Conservation (phyloP, 2,888 invertebrate genomes). For the Acleris emargana region DNA sequence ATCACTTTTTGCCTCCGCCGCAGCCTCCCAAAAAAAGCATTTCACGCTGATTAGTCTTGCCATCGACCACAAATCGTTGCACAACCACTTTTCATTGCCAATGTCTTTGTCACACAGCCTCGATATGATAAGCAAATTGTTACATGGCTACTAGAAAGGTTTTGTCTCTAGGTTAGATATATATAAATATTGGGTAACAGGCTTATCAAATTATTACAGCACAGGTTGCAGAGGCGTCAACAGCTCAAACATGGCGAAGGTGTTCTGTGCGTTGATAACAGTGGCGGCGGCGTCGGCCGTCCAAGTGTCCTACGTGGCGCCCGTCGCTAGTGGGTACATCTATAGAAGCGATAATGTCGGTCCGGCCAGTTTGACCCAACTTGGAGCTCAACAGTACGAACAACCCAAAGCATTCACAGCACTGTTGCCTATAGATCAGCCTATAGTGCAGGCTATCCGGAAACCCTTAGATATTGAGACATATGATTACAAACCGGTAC, state of each 20-base stretch:
- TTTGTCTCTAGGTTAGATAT: constrained; percentile 72
- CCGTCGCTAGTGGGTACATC: constrained; percentile 82
- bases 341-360: constrained; percentile 78
- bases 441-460: constrained; percentile 52
- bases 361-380: constrained; percentile 73
- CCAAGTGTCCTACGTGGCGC: constrained; percentile 70
- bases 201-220: constrained; percentile 73
- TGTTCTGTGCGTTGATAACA: constrained; percentile 57
- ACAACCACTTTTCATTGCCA: constrained; percentile 70
- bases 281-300: constrained; percentile 58
- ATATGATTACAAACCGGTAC: constrained; percentile 62
- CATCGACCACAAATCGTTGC: constrained; percentile 58
- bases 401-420: constrained; percentile 61
- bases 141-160: constrained; percentile 78
- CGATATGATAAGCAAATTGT: constrained; percentile 73
- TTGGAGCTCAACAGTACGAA: constrained; percentile 65
- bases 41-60: constrained; percentile 62
- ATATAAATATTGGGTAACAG: constrained; percentile 81
- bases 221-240: constrained; percentile 60
- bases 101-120: constrained; percentile 78
- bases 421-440: constrained; percentile 58
- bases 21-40: constrained; percentile 56
- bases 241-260: constrained; percentile 63
- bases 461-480: constrained; percentile 60
- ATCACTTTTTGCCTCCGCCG: constrained; percentile 38